These are phyloP conservation scores for Bradypodion ventrale DNA, from an alignment of 2,797 vertebrate genomes.

Conservation along the genomic window DNA sequence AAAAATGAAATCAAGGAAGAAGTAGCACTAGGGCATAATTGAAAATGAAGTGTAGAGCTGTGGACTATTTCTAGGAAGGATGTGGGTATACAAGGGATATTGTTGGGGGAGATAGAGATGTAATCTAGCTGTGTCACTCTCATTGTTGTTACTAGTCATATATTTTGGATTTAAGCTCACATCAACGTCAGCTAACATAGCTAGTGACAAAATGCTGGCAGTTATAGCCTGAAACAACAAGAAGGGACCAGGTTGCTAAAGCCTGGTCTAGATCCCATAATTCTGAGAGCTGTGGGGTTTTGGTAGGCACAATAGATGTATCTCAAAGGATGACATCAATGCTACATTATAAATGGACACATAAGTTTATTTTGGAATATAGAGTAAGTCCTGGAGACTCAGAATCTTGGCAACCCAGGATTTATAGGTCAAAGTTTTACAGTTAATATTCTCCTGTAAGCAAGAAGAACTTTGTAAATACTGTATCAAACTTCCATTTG, in stretches of 20 bases:
- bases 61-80: background rate
- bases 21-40: background rate
- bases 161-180: background rate
- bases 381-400: background rate
- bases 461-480: background rate
- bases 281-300: background rate
- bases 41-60: background rate
- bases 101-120: background rate
- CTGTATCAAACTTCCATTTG: background rate
- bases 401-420: too few species aligned
- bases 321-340: background rate
- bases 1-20: background rate
- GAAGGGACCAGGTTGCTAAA: background rate
- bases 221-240: background rate
- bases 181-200: background rate
- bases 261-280: background rate
- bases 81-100: background rate
- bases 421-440: background rate
- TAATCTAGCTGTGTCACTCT: background rate
- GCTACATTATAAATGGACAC: background rate
- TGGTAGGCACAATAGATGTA: background rate
- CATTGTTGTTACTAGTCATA: background rate
- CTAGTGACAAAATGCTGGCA: background rate
- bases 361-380: background rate
- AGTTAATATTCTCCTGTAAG: background rate